phyloP scores from a whole-genome alignment of 2,113 vertebrate genomes.

The Paralichthys olivaceus region DNA sequence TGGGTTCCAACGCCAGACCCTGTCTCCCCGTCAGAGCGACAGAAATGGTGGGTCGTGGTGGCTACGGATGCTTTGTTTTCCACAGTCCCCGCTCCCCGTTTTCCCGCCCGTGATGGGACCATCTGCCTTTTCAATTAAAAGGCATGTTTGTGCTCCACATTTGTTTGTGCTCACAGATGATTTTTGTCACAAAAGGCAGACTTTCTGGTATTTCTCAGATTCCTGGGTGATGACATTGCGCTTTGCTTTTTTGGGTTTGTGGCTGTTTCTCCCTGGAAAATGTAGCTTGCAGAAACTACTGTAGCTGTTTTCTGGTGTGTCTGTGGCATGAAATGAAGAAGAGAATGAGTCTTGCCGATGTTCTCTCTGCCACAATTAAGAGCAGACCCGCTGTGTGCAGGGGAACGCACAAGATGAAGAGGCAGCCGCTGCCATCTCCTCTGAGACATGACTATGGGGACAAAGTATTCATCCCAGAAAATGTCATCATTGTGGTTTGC shows the following conservation, averaged over 20 bases:
- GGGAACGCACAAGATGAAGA: slow-evolving; percentile 68
- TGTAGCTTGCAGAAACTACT: slow-evolving; percentile 75
- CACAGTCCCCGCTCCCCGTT: slow-evolving; percentile 52
- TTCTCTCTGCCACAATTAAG: slow-evolving; percentile 77
- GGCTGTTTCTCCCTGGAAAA: slow-evolving; percentile 78
- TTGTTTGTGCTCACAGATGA: slow-evolving; percentile 79
- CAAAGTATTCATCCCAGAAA: slow-evolving; percentile 58
- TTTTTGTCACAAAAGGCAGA: slow-evolving; percentile 79
- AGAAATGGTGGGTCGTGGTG: slow-evolving; percentile 68
- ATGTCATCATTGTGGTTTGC: slow-evolving; percentile 45
- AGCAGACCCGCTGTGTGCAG: slow-evolving; percentile 72
- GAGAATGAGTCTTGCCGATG: slow-evolving; percentile 72
- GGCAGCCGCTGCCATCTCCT: slow-evolving; percentile 55
- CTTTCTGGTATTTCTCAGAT: slow-evolving; percentile 81
- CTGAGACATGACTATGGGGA: slow-evolving; percentile 52
- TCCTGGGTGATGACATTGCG: slow-evolving; percentile 76
- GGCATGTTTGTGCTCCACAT: slow-evolving; percentile 72
- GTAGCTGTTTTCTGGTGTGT: slow-evolving; percentile 74
- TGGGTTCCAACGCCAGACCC: slow-evolving; percentile 73
- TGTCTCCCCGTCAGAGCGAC: slow-evolving; percentile 67
- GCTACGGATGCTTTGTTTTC: slow-evolving; percentile 68
- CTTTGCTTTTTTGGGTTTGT: slow-evolving; percentile 72
- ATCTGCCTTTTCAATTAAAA: slow-evolving; percentile 78
- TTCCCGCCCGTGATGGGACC: slow-evolving; percentile 53
- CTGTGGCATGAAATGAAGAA: slow-evolving; percentile 78